Percentiles rank a stretch among this genome's conserved stretches.
phyloP scores from a whole-genome alignment of 2,113 vertebrate genomes.

The Oncorhynchus masou region DNA sequence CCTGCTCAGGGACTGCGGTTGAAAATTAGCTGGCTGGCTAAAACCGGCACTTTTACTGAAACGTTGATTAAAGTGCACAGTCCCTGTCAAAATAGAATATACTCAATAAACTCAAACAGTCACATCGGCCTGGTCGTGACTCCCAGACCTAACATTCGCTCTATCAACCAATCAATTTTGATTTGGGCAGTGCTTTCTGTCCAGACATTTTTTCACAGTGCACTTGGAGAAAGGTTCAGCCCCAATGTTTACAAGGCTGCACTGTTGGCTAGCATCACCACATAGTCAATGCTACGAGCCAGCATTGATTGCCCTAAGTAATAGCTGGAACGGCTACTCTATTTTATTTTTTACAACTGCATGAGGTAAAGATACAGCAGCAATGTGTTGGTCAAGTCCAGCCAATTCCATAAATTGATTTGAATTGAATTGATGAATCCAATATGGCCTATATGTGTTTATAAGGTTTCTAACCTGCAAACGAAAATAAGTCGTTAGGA shows the following conservation, averaged over 20 bases:
- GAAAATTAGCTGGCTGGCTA: too few species aligned
- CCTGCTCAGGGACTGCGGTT: too few species aligned
- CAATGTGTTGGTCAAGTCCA: background rate
- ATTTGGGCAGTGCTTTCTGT: constrained; percentile 18
- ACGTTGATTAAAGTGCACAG: too few species aligned
- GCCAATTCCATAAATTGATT: background rate
- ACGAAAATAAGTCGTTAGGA: too few species aligned
- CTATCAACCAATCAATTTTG: constrained; percentile 6
- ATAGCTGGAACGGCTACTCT: background rate
- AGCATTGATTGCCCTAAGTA: background rate
- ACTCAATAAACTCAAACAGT: background rate
- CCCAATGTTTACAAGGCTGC: constrained; percentile 17
- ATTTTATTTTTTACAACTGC: background rate
- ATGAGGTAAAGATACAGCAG: background rate
- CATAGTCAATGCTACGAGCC: background rate
- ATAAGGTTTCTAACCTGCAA: background rate
- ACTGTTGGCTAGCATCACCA: background rate
- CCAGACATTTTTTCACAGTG: background rate
- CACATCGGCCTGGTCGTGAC: background rate
- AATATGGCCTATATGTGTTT: background rate
- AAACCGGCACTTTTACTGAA: too few species aligned
- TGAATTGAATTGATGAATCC: background rate
- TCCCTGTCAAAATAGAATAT: too few species aligned
- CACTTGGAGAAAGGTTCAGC: background rate
- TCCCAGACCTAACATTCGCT: constrained; percentile 18